phyloP scores from a whole-genome alignment of 1,140 invertebrate genomes.

The Amphibalanus amphitrite region DNA sequence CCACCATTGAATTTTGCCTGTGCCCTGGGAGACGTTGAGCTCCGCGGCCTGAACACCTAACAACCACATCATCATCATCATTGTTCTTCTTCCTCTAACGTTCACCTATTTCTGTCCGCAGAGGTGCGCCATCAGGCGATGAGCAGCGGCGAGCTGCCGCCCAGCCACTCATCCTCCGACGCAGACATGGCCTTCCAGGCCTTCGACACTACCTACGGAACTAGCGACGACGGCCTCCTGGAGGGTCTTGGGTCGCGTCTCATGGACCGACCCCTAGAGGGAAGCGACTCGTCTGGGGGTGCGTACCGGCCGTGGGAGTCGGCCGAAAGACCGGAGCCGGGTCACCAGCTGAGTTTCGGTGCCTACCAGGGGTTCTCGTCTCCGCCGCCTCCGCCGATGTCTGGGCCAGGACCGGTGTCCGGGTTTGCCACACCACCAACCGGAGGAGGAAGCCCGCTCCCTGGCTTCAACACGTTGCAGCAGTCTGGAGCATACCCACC shows the following conservation, averaged over 20 bases:
- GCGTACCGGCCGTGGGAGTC: background rate
- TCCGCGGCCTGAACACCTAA: too few relatives aligned
- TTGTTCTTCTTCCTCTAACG: conserved; percentile 7
- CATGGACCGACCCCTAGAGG: background rate
- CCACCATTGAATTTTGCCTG: too few relatives aligned
- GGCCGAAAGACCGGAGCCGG: background rate
- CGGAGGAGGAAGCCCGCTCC: background rate
- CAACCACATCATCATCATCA: conserved; percentile 12
- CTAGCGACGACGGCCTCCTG: background rate
- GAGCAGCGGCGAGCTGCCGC: conserved; percentile 1
- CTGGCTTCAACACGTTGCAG: background rate
- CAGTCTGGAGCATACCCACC: background rate
- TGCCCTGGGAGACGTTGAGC: too few relatives aligned
- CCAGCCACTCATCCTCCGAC: background rate
- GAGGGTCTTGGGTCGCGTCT: background rate
- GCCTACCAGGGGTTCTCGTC: background rate
- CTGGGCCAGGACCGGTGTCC: background rate
- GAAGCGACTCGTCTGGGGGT: background rate
- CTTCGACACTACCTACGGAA: background rate
- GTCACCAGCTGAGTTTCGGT: too few relatives aligned
- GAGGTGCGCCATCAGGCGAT: conserved; percentile 5
- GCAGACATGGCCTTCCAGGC: too few relatives aligned
- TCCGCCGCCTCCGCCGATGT: background rate
- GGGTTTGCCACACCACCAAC: background rate
- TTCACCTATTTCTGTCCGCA: background rate